Evolutionary conservation across 2,888 invertebrate species (phyloP), one percentile per base, ranked within the genome.

Genomic region (Endomychus coccineus): DNA sequence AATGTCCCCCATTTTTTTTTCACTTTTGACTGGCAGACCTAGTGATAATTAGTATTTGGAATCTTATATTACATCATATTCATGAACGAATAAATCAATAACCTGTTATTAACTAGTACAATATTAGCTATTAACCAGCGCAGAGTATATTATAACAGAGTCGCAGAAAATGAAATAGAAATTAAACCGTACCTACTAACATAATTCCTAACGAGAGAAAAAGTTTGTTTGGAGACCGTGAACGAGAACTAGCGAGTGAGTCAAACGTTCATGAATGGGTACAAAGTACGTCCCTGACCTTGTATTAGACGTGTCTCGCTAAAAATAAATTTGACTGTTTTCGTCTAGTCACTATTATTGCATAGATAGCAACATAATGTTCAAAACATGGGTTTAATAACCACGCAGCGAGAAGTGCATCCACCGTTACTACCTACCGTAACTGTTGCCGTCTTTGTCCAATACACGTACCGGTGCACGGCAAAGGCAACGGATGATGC

Each of bases 321-420:
- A 55, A 58, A 60, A 59, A 58, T 58, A 58, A 52, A 52, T 51
- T 50, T 49, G 54, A 56, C 55, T 50, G 50, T 55, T 58, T 56
- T 63, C 58, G 61, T 62, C 63, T 63, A 61, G 61, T 62, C 62
- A 52, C 63, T 61, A 63, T 61, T 63, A 62, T 61, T 63, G 62
- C 59, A 62, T 62, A 62, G 62, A 61, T 61, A 61, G 58, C 56
- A 44, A 51, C 51, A 56, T 54, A 55, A 56, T 54, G 55, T 52
- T 52, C 58, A 58, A 60, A 59, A 61, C 58, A 58, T 48, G 61
- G 52, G 61, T 62, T 62, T 61, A 62, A 59, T 59, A 61, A 62
- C 61, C 60, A n/a, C n/a, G n/a, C n/a, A n/a, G 50, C 51, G 54
- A 53, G 50, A 56, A 56, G 59, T 51, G 36, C 27, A 37, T 37